phyloP scores from a whole-genome alignment of 2,113 vertebrate genomes.

The Panurus biarmicus region DNA sequence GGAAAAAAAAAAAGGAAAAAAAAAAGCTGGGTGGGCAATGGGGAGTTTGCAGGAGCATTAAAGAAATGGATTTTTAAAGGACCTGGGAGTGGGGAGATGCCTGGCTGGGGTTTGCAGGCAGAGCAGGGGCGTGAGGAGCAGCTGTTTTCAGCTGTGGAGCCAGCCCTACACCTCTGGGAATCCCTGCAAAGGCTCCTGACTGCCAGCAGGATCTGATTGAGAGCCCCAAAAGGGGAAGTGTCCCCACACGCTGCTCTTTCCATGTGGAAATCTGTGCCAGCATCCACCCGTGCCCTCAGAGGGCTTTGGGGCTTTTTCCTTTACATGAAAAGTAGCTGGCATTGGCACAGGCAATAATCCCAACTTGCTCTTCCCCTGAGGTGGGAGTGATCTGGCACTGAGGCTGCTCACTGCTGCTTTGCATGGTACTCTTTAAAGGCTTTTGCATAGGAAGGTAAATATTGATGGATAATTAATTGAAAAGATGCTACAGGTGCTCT shows the following conservation, averaged over 20 bases:
- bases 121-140: neutral
- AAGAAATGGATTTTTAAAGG: slow-evolving; percentile 36
- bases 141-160: neutral
- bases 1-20: neutral
- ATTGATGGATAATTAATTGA: neutral
- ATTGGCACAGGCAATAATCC: neutral
- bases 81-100: neutral
- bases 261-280: accelerated
- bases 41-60: neutral
- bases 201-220: neutral
- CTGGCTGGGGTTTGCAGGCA: neutral
- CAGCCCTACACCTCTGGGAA: neutral
- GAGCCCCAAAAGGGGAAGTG: neutral
- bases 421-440: neutral
- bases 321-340: neutral
- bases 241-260: neutral
- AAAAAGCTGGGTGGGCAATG: neutral
- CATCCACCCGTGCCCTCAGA: neutral
- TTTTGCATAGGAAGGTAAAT: neutral
- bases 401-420: neutral
- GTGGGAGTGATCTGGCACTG: neutral
- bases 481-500: neutral
- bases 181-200: neutral
- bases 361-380: neutral
- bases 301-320: neutral